Conservation (phyloP, 2,888 invertebrate genomes). For the Noctua fimbriata region DNA sequence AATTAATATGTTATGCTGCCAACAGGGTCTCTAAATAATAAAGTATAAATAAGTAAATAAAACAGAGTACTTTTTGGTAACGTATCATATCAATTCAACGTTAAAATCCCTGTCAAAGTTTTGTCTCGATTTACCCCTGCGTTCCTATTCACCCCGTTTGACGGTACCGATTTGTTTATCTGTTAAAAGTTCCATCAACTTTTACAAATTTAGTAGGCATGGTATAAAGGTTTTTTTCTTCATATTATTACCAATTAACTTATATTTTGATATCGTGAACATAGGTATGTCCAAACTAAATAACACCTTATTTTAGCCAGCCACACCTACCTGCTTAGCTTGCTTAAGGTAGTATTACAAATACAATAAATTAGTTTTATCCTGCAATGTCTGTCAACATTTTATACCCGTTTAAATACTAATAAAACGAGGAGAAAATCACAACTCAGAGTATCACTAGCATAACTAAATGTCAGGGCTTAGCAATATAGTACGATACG, state of each 20-base stretch:
- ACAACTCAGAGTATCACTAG: constrained; percentile 33
- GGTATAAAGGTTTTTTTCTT: neutral
- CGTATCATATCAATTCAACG: too few species aligned
- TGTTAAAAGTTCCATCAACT: neutral
- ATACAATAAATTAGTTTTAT: constrained; percentile 61
- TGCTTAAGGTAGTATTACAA: constrained; percentile 38
- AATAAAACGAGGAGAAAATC: constrained; percentile 49
- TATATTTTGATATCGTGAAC: neutral
- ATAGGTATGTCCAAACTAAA: neutral
- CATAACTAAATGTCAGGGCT: constrained; percentile 46
- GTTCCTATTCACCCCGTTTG: too few species aligned
- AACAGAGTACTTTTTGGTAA: too few species aligned
- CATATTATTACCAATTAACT: neutral
- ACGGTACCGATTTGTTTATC: neutral
- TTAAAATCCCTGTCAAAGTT: too few species aligned
- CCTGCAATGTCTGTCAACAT: constrained; percentile 59
- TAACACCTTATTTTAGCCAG: neutral
- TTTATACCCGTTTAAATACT: constrained; percentile 62
- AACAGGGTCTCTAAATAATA: too few species aligned
- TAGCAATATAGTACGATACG: constrained; percentile 41
- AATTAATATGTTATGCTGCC: too few species aligned
- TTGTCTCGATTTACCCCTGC: too few species aligned
- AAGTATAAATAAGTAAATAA: too few species aligned
- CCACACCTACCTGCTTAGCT: constrained; percentile 1
- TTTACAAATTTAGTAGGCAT: neutral